Base-by-base conservation (phyloP, 2,797 vertebrate genomes). In the Australoheros facetus region DNA sequence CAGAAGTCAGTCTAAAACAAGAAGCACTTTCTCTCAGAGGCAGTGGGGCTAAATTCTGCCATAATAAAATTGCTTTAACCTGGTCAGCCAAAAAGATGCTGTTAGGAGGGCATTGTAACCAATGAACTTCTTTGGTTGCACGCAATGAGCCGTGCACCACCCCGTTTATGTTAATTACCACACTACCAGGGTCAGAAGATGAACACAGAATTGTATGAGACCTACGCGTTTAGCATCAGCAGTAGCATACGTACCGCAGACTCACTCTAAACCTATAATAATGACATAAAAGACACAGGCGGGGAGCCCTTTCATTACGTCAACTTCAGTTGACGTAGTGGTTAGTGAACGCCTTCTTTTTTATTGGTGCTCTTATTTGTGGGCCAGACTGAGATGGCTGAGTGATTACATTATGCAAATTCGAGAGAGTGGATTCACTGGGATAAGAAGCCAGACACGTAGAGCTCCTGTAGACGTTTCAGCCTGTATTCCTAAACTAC, bases 341-440 rank as follows among this genome's bases (percentile, higher is more conserved):
- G 62, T 71, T 48, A 30, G 71, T 56, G 54, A 80, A 83, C 57
- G 0, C 56, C 57, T 4, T 73, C 3, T 58, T 72, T 37, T 73
- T 87, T 83, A 76, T 69, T 30, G 17, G 51, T 17, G 58, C n/a
- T 56, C 53, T 57, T 48, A 66, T 64, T 73, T 82, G 66, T 7
- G 13, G 60, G 2, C 58, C 5, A 54, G 19, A 19, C 59, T 70
- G 53, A 48, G 26, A 69, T 5, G 30, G 2, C 45, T 72, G 72
- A 79, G 32, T 32, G 26, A 34, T 30, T 48, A 66, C 3, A 21
- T 81, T 55, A 79, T 71, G 51, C 75, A 85, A 39, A 76, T 77
- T 9, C 26, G 9, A 37, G 19, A 30, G 14, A 9, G 23, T 57
- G 6, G 19, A 77, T 66, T 26, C 39, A 73, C 23, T 1, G 4